phyloP scores from a whole-genome alignment of 64 coral and sea anemone genomes.

The Catalaphyllia jardinei region DNA sequence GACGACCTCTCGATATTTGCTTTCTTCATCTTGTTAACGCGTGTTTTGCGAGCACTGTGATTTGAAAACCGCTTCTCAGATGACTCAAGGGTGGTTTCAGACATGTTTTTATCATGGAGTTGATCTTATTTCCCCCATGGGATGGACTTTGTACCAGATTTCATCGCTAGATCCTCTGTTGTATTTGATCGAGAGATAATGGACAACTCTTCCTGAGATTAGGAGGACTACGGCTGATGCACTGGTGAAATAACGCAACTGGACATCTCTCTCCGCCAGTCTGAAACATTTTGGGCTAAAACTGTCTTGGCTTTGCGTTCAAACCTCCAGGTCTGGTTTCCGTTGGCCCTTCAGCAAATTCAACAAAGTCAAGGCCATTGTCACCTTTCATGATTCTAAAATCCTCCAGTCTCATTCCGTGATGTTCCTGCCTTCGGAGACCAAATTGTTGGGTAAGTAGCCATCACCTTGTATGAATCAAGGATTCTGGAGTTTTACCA shows the following conservation, averaged over 20 bases:
- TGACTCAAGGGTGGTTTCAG: background rate
- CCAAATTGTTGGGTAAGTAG: slow-evolving; percentile 53
- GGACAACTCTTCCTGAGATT: background rate
- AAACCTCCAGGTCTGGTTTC: slow-evolving; percentile 37
- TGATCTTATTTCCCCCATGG: slow-evolving; percentile 60
- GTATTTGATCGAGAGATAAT: background rate
- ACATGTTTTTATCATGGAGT: slow-evolving; percentile 55
- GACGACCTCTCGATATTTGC: no score
- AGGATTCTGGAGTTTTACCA: background rate
- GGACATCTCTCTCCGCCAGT: slow-evolving; percentile 17
- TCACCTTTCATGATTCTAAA: slow-evolving; percentile 14
- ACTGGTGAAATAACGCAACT: slow-evolving; percentile 41
- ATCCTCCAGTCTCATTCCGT: slow-evolving; percentile 9
- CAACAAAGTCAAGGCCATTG: slow-evolving; percentile 11
- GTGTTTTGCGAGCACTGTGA: slow-evolving; percentile 34
- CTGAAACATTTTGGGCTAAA: background rate
- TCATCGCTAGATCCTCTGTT: background rate
- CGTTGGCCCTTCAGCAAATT: slow-evolving; percentile 25
- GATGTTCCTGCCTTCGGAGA: slow-evolving; percentile 23
- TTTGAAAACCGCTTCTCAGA: slow-evolving; percentile 32
- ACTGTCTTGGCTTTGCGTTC: slow-evolving; percentile 34
- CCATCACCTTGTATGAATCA: slow-evolving; percentile 27
- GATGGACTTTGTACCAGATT: slow-evolving; percentile 52
- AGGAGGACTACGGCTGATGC: slow-evolving; percentile 8
- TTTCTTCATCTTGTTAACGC: background rate